Base-by-base conservation (phyloP, 2,888 invertebrate species). In the Atrina japonica region DNA sequence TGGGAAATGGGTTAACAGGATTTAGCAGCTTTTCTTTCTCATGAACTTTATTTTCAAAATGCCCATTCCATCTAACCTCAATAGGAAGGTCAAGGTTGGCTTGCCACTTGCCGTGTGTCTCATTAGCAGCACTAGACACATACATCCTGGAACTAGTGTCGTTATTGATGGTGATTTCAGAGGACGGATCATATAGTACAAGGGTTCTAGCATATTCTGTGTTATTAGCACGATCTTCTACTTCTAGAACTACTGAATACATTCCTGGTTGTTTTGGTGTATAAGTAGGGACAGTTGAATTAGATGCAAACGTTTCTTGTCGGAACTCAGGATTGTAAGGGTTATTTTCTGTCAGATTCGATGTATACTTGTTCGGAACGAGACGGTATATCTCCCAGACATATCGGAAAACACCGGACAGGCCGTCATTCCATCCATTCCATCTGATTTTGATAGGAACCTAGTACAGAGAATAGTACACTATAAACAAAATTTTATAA, bases 151-250 rank as follows among this genome's bases (percentile, higher is more conserved):
- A 23, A 52, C 50, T 3, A 67, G 50, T 1, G 66, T 68, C 2
- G 1, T 18, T 53, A n/a, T n/a, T n/a, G n/a, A 78, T 18, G 11
- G 73, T 72, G 25, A 83, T 72, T 0, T 14, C 3, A 0, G 82
- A 80, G 6, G 11, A 18, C 9, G 76, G 76, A 50, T 83, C 82
- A 23, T 75, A 83, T 27, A 83, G 64, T 2, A 68, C 66, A 2
- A 83, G 58, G 7, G 78, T 55, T 21, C 83, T 59, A 11, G 80
- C 76, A 61, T 74, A 79, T 40, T 63, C 61, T 18, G 80, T 77
- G 61, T 83, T 82, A 55, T 81, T 83, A 16, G 83, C 83, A 21
- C 52, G 69, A 55, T 83, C 83, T 16, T 73, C 69, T 1, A 75
- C 75, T 68, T 80, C 74, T 7, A 83, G 67, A 2, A 83, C 66